Evolutionary conservation across 1,140 invertebrate genomes (phyloP).

Genomic region (Drosophila mojavensis): DNA sequence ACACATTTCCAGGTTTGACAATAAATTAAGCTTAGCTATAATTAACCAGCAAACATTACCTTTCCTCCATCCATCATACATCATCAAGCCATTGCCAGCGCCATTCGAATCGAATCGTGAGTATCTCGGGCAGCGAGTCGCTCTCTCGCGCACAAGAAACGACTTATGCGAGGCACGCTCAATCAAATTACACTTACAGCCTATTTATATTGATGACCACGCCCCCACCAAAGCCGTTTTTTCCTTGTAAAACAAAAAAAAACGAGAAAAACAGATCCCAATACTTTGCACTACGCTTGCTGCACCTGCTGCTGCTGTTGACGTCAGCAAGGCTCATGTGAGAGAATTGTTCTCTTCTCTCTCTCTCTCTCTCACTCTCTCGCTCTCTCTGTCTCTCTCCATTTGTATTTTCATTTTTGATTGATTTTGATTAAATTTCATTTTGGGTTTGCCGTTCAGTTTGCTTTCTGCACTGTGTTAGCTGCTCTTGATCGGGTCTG

Average conservation of each 20-base stretch:
- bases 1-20: too few relatives aligned
- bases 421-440: slow-evolving; percentile 55
- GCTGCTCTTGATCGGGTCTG: not conserved
- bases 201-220: slow-evolving; percentile 45
- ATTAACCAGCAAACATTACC: slow-evolving; percentile 26
- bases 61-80: slow-evolving; percentile 26
- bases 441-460: slow-evolving; percentile 12
- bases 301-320: slow-evolving; percentile 20
- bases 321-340: slow-evolving; percentile 43
- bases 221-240: not conserved
- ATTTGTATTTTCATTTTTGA: slow-evolving; percentile 32
- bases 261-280: slow-evolving; percentile 20
- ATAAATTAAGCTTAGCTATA: not conserved
- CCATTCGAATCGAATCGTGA: slow-evolving; percentile 36
- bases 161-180: slow-evolving; percentile 5
- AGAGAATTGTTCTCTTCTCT: slow-evolving; percentile 25
- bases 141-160: slow-evolving; percentile 4
- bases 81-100: slow-evolving; percentile 46
- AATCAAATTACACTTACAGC: slow-evolving; percentile 39
- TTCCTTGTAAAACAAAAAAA: not conserved
- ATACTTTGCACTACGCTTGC: not conserved
- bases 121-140: slow-evolving; percentile 22
- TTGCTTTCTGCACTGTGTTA: not conserved
- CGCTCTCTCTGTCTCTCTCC: slow-evolving; percentile 4
- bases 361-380: not conserved